Percentiles rank a stretch among this genome's conserved stretches.
These are phyloP conservation scores for Drosophila diplacantha DNA, from an alignment of 2,888 invertebrate genomes.

Conservation along the genomic window DNA sequence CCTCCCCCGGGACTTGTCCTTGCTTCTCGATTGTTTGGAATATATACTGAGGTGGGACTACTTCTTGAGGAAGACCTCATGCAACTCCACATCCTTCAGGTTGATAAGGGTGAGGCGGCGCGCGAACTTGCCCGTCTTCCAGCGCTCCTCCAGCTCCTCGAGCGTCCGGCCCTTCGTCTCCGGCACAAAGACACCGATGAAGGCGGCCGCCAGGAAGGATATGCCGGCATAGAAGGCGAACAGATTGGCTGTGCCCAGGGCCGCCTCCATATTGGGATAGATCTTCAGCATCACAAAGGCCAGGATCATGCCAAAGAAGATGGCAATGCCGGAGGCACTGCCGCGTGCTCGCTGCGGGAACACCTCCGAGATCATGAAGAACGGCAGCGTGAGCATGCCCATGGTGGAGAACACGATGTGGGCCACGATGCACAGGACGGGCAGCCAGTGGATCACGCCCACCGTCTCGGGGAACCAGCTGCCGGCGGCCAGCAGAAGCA, in stretches of 20 bases:
- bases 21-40: background rate
- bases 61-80: conserved; percentile 67
- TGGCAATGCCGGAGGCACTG: conserved; percentile 83
- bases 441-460: conserved; percentile 63
- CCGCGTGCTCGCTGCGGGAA: conserved; percentile 83
- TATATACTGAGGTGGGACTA: conserved; percentile 18
- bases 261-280: conserved; percentile 81
- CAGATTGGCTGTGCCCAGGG: conserved; percentile 81
- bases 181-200: conserved; percentile 82
- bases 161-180: conserved; percentile 85
- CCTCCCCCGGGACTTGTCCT: background rate
- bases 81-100: conserved; percentile 60
- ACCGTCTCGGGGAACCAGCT: conserved; percentile 77
- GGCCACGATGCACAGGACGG: conserved; percentile 72
- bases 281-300: conserved; percentile 84
- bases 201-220: conserved; percentile 81
- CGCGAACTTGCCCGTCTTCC: conserved; percentile 61
- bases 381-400: conserved; percentile 82
- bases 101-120: conserved; percentile 41
- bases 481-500: conserved; percentile 80
- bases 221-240: conserved; percentile 82
- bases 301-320: conserved; percentile 81
- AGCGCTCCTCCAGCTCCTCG: conserved; percentile 83
- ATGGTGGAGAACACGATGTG: conserved; percentile 79
- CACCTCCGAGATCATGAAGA: conserved; percentile 87